Evolutionary conservation across 1,140 invertebrate species (phyloP).

Genomic region (Temnothorax longispinosus): DNA sequence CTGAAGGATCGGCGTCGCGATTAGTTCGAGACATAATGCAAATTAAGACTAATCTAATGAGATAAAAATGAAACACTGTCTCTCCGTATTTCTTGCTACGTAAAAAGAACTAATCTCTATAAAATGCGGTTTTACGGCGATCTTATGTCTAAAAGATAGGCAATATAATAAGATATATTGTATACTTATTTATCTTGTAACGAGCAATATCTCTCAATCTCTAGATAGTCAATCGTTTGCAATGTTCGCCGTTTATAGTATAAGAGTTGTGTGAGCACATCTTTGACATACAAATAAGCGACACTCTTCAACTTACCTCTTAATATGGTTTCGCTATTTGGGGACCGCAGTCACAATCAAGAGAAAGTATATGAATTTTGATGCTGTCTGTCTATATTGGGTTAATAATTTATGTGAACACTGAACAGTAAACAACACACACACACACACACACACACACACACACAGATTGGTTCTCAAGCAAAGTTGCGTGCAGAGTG

Average conservation of each 20-base stretch:
- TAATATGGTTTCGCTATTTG: neutral
- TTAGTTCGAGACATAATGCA: neutral
- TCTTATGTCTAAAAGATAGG: neutral
- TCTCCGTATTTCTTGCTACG: neutral
- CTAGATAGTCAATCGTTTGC: neutral
- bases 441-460: neutral
- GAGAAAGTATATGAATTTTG: constrained; percentile 49
- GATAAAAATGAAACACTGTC: neutral
- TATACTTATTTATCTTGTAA: neutral
- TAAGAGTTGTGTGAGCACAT: neutral
- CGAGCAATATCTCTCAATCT: neutral
- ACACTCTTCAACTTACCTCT: neutral
- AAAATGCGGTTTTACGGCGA: neutral
- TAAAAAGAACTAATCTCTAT: neutral
- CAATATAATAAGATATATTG: neutral
- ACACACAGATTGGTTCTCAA: neutral
- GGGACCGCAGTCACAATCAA: too few species aligned
- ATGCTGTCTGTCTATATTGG: neutral
- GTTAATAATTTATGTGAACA: neutral
- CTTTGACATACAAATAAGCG: neutral
- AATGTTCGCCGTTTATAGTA: neutral
- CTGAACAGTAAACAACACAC: neutral
- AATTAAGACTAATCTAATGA: neutral
- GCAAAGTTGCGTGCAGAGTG: neutral
- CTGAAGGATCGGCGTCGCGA: constrained; percentile 5